A percentile compares a stretch with the other conserved stretches of the same genome.
phyloP scores from a whole-genome alignment of 1,140 invertebrate genomes.

The Drosophila prosaltans region DNA sequence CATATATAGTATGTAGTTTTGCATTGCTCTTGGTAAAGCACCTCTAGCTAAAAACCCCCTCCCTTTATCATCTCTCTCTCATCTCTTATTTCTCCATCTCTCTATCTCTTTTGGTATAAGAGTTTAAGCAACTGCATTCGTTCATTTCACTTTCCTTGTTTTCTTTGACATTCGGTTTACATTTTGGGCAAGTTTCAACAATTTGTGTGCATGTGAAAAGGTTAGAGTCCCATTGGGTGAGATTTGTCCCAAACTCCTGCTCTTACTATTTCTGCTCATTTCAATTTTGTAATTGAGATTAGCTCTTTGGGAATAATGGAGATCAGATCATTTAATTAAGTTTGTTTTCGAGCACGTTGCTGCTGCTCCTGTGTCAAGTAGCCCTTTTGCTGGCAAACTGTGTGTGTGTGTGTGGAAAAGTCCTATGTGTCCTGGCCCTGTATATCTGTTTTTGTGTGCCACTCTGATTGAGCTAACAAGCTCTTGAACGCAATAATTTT shows the following conservation, averaged over 20 bases:
- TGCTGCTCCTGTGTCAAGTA: slow-evolving; percentile 52
- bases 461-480: slow-evolving; percentile 56
- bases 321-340: slow-evolving; percentile 83
- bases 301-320: slow-evolving; percentile 81
- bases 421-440: slow-evolving; percentile 31
- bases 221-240: slow-evolving; percentile 24
- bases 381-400: slow-evolving; percentile 26
- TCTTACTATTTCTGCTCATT: slow-evolving; percentile 56
- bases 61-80: not conserved
- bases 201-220: slow-evolving; percentile 40
- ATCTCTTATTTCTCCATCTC: not conserved
- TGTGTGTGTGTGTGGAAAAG: slow-evolving; percentile 37
- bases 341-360: slow-evolving; percentile 74
- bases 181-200: slow-evolving; percentile 62
- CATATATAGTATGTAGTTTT: slow-evolving; percentile 8
- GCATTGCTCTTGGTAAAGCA: slow-evolving; percentile 27
- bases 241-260: not conserved
- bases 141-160: slow-evolving; percentile 70
- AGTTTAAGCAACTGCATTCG: slow-evolving; percentile 42
- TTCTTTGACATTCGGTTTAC: slow-evolving; percentile 77
- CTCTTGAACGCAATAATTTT: slow-evolving; percentile 67
- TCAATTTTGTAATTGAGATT: slow-evolving; percentile 83
- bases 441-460: slow-evolving; percentile 11
- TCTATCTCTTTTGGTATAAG: slow-evolving; percentile 20
- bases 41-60: slow-evolving; percentile 19